These are phyloP conservation scores for Fistularia commersonii DNA, from an alignment of 2,797 vertebrate species.

Conservation along the genomic window DNA sequence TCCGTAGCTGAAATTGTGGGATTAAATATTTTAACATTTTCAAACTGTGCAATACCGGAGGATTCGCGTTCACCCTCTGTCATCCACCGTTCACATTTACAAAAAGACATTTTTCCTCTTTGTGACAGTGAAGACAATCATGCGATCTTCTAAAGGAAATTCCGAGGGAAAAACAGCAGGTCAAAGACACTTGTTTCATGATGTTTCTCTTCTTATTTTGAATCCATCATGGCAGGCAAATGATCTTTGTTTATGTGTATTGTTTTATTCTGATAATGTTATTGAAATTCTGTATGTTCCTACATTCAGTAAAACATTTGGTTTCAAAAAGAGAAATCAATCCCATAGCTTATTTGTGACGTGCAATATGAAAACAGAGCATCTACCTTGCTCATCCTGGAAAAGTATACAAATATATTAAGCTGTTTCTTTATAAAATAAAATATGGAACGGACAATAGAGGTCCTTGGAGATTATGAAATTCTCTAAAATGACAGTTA, in stretches of 20 bases:
- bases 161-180: slow-evolving; percentile 27
- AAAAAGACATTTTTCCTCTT: slow-evolving; percentile 2
- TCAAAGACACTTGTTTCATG: slow-evolving; percentile 6
- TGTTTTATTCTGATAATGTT: slow-evolving; percentile 61
- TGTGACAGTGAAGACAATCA: slow-evolving; percentile 57
- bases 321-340: slow-evolving; percentile 21
- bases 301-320: slow-evolving; percentile 52
- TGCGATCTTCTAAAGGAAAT: slow-evolving; percentile 29
- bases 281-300: slow-evolving; percentile 58
- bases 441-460: too few relatives aligned
- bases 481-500: too few relatives aligned
- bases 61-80: slow-evolving; percentile 32
- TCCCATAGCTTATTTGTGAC: too few relatives aligned
- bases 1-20: slow-evolving; percentile 51
- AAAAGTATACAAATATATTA: too few relatives aligned
- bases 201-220: slow-evolving; percentile 35
- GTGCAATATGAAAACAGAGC: too few relatives aligned
- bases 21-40: slow-evolving; percentile 64
- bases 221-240: slow-evolving; percentile 55
- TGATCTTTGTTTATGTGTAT: slow-evolving; percentile 41
- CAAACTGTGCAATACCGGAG: slow-evolving; percentile 62
- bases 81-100: slow-evolving; percentile 25
- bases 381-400: too few relatives aligned
- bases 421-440: too few relatives aligned
- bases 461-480: too few relatives aligned